phyloP scores from a whole-genome alignment of 2,888 invertebrate species.

The Caenorhabditis macrosperma region DNA sequence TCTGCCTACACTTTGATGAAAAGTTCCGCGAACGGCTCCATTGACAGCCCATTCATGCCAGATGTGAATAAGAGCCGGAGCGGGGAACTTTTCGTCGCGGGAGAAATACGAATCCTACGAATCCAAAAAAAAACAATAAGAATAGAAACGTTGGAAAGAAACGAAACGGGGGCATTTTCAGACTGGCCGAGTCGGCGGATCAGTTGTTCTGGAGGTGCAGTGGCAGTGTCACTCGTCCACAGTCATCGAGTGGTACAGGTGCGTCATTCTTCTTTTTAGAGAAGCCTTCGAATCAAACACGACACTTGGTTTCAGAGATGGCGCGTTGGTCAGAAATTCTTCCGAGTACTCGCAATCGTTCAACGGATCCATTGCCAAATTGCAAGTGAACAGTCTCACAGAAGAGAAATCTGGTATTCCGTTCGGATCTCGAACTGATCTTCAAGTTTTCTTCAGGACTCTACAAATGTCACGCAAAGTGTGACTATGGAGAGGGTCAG shows the following conservation, averaged over 20 bases:
- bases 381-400: conserved; percentile 72
- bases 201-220: conserved; percentile 75
- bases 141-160: background rate
- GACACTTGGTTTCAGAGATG: conserved; percentile 71
- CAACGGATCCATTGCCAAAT: conserved; percentile 74
- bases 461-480: conserved; percentile 78
- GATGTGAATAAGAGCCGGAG: conserved; percentile 30
- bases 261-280: conserved; percentile 18
- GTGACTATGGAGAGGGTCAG: conserved; percentile 78
- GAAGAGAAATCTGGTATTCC: conserved; percentile 74
- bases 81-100: background rate
- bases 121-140: background rate
- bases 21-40: conserved; percentile 31
- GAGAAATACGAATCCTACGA: conserved; percentile 5
- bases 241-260: conserved; percentile 79
- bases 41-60: conserved; percentile 57
- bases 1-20: conserved; percentile 29
- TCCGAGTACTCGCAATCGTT: conserved; percentile 73
- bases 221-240: conserved; percentile 78
- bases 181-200: conserved; percentile 69
- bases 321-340: conserved; percentile 61
- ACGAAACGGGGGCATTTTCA: conserved; percentile 7
- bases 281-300: background rate
- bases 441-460: conserved; percentile 9
- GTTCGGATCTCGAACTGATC: background rate